Percentiles rank a stretch among this genome's conserved stretches.
These are phyloP conservation scores for Drosophila tropicalis DNA, from an alignment of 1,140 invertebrate species.

Conservation along the genomic window DNA sequence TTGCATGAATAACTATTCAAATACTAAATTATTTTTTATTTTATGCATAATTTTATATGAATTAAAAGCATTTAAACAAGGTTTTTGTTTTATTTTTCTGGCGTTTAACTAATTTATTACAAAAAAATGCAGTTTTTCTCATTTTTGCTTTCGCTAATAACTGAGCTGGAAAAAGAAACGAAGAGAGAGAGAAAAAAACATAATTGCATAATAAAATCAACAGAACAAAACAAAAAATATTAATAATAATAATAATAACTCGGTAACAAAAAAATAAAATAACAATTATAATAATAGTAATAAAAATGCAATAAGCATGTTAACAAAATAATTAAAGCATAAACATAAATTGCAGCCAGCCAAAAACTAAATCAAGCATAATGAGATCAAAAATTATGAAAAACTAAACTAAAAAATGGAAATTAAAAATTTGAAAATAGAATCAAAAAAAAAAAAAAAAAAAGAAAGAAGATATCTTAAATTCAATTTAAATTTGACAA, in stretches of 20 bases:
- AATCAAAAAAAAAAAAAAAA: constrained; percentile 14
- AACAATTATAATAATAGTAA: constrained; percentile 50
- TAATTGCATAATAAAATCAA: constrained; percentile 48
- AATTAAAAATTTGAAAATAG: constrained; percentile 25
- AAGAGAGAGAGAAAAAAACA: constrained; percentile 34
- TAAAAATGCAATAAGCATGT: constrained; percentile 59
- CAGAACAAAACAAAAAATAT: constrained; percentile 38
- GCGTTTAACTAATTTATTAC: constrained; percentile 72
- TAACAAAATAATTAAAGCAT: constrained; percentile 68
- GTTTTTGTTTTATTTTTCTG: constrained; percentile 25
- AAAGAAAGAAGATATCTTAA: constrained; percentile 40
- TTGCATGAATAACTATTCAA: neutral
- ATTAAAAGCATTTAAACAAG: constrained; percentile 52
- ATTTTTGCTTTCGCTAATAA: constrained; percentile 61
- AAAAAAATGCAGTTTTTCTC: constrained; percentile 40
- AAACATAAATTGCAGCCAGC: constrained; percentile 64
- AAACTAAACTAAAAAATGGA: constrained; percentile 44
- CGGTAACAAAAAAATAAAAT: constrained; percentile 2
- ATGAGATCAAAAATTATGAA: constrained; percentile 71
- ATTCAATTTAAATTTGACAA: constrained; percentile 48
- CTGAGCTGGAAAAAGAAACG: constrained; percentile 74
- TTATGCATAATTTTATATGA: constrained; percentile 37
- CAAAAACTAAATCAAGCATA: constrained; percentile 70
- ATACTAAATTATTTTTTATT: constrained; percentile 4
- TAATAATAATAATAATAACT: constrained; percentile 46